Base-by-base conservation (phyloP, 2,888 invertebrate species). In the Polymixis lichenea region DNA sequence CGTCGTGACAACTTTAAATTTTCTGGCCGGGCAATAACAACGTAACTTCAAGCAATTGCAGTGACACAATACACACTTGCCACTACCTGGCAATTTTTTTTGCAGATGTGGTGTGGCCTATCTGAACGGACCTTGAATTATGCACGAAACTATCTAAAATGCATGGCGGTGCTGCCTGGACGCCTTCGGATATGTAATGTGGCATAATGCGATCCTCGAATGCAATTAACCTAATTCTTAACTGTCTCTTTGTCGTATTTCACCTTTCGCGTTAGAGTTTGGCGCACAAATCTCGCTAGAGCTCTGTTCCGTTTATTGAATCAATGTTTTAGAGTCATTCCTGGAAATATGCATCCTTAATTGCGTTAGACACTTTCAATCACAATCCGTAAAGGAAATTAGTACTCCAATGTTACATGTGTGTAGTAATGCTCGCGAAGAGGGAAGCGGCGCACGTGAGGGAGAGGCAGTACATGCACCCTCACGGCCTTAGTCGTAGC, bases 131-230 rank as follows among this genome's bases (percentile, higher is more conserved):
- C 2, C 19, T 22, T 62, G 43, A 76, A 75, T 89, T 89, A 90
- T 91, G 89, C 87, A 88, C 83, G 87, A 87, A 86, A 84, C 87
- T 86, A 77, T 86, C 91, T 87, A 90, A 93, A 91, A 93, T 93
- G 90, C 91, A 93, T 90, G 85, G 58, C 67, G 75, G 61, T 80
- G 82, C 87, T 89, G 88, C 78, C 80, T 73, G 81, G 86, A 55
- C 55, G 67, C 28, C 51, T 77, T 80, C 77, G 84, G 89, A 89
- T 90, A 90, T 87, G 86, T 90, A 88, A 91, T 90, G 88, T 87
- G 88, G 89, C 90, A 87, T 87, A 88, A 89, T 87, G 84, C 83
- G 85, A 82, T 86, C 89, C 75, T 80, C 70, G 83, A 87, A 89
- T 84, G 85, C 87, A 90, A 90, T 91, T 91, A 90, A 78, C 87